Base-by-base conservation (phyloP, 2,888 invertebrate species). In the Catocala sponsa region DNA sequence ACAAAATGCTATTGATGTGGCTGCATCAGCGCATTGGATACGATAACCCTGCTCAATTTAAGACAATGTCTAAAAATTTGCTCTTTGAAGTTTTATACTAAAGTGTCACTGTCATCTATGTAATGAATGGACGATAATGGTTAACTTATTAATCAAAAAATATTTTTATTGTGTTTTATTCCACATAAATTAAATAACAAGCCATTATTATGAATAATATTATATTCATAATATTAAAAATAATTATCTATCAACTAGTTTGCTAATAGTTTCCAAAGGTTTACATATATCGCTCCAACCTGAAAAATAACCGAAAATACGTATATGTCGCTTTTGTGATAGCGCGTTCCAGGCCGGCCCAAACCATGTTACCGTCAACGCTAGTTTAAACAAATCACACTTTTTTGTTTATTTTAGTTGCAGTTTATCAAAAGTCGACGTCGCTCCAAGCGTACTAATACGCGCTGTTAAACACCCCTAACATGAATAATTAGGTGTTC, bases 401-500 rank as follows among this genome's bases (percentile, higher is more conserved):
- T 87, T 89, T 87, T 92, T 87, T 74, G 68, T 15, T 15, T 68
- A 54, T 84, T 84, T 85, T 84, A 81, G 77, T 82, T 84, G 84
- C 88, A 91, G 91, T 92, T 91, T 89, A 38, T 87, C 78, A 86
- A 89, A 89, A 85, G 81, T 79, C 82, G 74, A 70, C 83, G 76
- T 63, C 79, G 78, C 83, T 80, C 79, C 76, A 64, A 79, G 86
- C 86, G 86, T 89, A 89, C 91, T 94, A 93, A 92, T 91, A 91
- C 90, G 86, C 85, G 81, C 86, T 88, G 86, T 90, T 91, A 91
- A 89, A 89, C 92, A 89, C 90, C 93, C 93, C 91, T 86, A 89
- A 94, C 93, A 91, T 93, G 94, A 94, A 94, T 94, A 94, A 94
- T 94, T 94, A 93, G 91, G 89, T 92, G 91, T 92, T 91, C 90